Conservation (phyloP, 2,113 vertebrate species). For the Microcebus griseorufus region DNA sequence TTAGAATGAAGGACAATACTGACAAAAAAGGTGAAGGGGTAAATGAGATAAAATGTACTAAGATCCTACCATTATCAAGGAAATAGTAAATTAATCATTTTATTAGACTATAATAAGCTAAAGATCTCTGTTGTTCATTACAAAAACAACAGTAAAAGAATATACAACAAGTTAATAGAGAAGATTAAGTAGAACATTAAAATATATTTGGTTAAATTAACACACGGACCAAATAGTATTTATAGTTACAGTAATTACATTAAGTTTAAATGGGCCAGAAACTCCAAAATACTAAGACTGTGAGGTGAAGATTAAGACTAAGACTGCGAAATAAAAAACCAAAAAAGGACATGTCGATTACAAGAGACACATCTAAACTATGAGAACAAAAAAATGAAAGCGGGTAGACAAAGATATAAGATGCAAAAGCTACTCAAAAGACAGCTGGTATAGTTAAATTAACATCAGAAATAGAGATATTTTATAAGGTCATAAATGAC, state of each 20-base stretch:
- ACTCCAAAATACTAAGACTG: not conserved
- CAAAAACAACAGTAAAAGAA: not conserved
- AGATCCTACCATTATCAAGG: not conserved
- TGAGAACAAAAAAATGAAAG: not conserved
- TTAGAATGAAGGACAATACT: not conserved
- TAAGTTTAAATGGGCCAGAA: not conserved
- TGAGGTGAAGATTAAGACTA: not conserved
- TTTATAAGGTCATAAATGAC: not conserved
- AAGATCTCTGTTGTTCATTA: not conserved
- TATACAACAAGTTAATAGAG: not conserved
- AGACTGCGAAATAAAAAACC: not conserved
- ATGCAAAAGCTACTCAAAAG: not conserved
- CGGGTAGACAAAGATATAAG: not conserved
- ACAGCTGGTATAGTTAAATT: not conserved
- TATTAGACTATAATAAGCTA: not conserved
- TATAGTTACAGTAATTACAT: not conserved
- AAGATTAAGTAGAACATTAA: not conserved
- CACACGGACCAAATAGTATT: not conserved
- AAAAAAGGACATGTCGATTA: not conserved
- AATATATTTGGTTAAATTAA: not conserved
- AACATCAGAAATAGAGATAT: slow-evolving; percentile 18
- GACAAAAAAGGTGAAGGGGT: not conserved
- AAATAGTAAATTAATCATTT: not conserved
- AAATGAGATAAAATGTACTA: not conserved
- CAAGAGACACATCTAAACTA: not conserved